Percentiles rank a stretch among this genome's conserved stretches.
Conservation (phyloP, 2,797 vertebrate species). For the Sebastes steindachneri region DNA sequence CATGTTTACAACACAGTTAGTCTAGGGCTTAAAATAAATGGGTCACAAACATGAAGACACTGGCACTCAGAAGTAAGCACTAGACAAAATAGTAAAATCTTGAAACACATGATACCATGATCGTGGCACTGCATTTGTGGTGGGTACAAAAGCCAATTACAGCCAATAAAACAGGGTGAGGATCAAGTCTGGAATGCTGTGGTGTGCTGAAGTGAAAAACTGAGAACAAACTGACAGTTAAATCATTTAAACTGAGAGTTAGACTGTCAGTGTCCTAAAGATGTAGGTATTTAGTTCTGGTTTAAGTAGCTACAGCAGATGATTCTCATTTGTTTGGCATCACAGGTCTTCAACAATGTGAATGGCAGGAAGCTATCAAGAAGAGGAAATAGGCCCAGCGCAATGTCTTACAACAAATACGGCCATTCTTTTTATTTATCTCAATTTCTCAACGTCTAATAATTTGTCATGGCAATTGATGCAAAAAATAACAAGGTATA, state of each 20-base stretch:
- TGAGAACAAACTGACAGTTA: not conserved
- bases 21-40: not conserved
- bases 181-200: conserved; percentile 7
- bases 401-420: not conserved
- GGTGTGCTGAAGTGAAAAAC: not conserved
- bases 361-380: not conserved
- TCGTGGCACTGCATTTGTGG: conserved; percentile 11
- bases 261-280: not conserved
- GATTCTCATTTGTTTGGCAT: not conserved
- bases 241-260: not conserved
- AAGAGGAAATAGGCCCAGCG: not conserved
- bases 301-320: not conserved
- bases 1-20: conserved; percentile 47
- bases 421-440: fast-evolving
- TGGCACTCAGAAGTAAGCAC: conserved; percentile 1
- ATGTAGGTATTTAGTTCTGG: not conserved
- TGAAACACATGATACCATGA: not conserved
- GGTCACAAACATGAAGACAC: conserved; percentile 20
- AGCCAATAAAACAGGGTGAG: conserved; percentile 15
- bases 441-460: not conserved
- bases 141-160: conserved; percentile 8
- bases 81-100: not conserved
- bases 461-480: not conserved
- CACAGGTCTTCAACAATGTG: not conserved
- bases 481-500: not conserved